Base-by-base conservation (phyloP, 2,888 invertebrate genomes). In the Sthenelais limicola region DNA sequence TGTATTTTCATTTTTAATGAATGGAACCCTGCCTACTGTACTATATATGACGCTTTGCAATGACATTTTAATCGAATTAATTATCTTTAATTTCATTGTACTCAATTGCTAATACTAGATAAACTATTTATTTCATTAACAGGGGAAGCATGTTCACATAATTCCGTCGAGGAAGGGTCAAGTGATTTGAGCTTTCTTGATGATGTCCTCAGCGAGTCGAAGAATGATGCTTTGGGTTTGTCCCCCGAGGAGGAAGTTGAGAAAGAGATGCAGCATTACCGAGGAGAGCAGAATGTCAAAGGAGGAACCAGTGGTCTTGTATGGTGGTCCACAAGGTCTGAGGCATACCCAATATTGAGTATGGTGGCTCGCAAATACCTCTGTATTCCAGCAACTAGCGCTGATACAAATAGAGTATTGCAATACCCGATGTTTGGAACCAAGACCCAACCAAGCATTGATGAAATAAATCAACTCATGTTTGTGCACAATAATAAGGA, bases 281-380 rank as follows among this genome's bases (percentile, higher is more conserved):
- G 62, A 26, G 43, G 38, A 21, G 62, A 62, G 62, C 62, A 62
- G 62, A 43, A 62, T 21, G 62, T 43, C 26, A 62, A 62, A n/a
- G 62, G 21, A 38, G 62, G 35, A 3, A 62, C 62, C 21, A 38
- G 62, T 38, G 62, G 38, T 3, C 62, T 62, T 2, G 21, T 43
- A 7, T 62, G 62, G 62, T 62, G 62, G 62, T 9, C 35, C 5
- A 15, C 43, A 7, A 35, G 62, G 62, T 24, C 62, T 9, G 62
- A 62, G 38, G 43, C 62, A 24, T 62, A 62, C 38, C 62, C 62
- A 15, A 18, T 62, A 38, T 43, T 62, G 15, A 38, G 62, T 24
- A 35, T 38, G 4, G 62, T 62, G 21, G 62, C 62, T 21, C 21
- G 38, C 18, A 62, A 21, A n/a, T 15, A 24, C 12, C 38, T 62